Conservation (phyloP, 2,797 vertebrate genomes). For the Chloroceryle amazona region DNA sequence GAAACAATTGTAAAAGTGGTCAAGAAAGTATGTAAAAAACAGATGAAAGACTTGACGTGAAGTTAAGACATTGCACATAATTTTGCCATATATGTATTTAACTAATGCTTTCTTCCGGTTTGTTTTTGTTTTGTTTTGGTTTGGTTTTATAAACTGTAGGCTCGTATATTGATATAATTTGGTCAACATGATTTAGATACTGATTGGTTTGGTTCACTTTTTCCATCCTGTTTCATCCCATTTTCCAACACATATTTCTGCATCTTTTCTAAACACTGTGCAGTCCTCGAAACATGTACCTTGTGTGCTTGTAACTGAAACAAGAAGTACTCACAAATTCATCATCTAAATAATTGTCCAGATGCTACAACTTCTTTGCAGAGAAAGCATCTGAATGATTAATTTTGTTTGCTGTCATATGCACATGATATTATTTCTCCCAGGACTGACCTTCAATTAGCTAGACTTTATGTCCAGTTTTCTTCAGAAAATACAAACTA, state of each 20-base stretch:
- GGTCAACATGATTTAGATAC: background rate
- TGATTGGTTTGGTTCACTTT: background rate
- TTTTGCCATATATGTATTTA: accelerated
- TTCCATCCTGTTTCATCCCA: background rate
- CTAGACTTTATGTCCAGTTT: background rate
- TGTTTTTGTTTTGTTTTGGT: background rate
- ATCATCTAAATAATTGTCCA: background rate
- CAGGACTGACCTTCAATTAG: background rate
- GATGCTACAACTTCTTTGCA: background rate
- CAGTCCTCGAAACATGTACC: background rate
- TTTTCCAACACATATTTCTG: background rate
- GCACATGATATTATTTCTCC: background rate
- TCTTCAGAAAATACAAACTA: background rate
- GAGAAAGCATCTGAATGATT: background rate
- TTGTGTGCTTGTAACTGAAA: background rate
- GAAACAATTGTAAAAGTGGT: background rate
- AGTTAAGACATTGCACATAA: background rate
- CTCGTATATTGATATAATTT: background rate
- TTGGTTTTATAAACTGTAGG: accelerated
- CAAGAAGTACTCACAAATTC: background rate
- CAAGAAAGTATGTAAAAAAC: background rate
- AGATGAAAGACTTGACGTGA: background rate
- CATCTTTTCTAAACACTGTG: background rate
- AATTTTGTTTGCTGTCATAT: background rate
- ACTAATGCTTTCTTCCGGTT: background rate